A percentile compares a stretch with the other conserved stretches of the same genome.
phyloP scores from a whole-genome alignment of 2,888 invertebrate genomes.

The Osmoderma eremita region DNA sequence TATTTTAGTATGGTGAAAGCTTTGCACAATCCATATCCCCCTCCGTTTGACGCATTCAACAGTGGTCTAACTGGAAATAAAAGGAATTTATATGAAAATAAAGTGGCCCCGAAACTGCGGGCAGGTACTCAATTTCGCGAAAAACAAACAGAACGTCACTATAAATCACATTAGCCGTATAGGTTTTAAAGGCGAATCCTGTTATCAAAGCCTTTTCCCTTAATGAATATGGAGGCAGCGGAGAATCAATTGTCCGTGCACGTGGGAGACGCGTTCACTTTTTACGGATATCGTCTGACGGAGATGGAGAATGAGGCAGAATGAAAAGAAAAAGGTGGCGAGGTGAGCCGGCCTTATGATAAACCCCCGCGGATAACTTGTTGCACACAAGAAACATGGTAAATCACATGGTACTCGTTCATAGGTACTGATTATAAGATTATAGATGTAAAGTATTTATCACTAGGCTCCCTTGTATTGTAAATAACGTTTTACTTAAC shows the following conservation, averaged over 20 bases:
- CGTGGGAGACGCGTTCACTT: constrained; percentile 12
- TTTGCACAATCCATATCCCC: constrained; percentile 54
- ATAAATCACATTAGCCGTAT: constrained; percentile 54
- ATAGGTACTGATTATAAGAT: constrained; percentile 44
- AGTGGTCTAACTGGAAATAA: constrained; percentile 46
- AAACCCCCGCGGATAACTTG: constrained; percentile 52
- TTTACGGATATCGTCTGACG: neutral
- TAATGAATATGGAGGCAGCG: constrained; percentile 44
- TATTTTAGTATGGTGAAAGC: constrained; percentile 56
- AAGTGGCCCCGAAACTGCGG: constrained; percentile 53
- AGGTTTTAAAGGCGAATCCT: constrained; percentile 36
- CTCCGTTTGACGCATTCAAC: constrained; percentile 36
- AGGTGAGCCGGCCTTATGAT: constrained; percentile 33
- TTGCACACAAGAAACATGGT: constrained; percentile 53
- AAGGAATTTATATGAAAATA: constrained; percentile 58
- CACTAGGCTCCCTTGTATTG: constrained; percentile 34
- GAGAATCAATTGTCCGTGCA: constrained; percentile 42
- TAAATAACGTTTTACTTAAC: constrained; percentile 40
- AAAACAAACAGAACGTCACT: constrained; percentile 58
- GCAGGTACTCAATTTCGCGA: constrained; percentile 43
- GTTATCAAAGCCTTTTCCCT: constrained; percentile 46
- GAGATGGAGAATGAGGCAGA: neutral
- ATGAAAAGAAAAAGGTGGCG: constrained; percentile 19
- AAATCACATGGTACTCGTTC: constrained; percentile 50
- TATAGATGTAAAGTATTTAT: constrained; percentile 43